Evolutionary conservation across 2,113 vertebrate species (phyloP), one percentile per base, ranked within the genome.

Genomic region (Oenanthe melanoleuca): DNA sequence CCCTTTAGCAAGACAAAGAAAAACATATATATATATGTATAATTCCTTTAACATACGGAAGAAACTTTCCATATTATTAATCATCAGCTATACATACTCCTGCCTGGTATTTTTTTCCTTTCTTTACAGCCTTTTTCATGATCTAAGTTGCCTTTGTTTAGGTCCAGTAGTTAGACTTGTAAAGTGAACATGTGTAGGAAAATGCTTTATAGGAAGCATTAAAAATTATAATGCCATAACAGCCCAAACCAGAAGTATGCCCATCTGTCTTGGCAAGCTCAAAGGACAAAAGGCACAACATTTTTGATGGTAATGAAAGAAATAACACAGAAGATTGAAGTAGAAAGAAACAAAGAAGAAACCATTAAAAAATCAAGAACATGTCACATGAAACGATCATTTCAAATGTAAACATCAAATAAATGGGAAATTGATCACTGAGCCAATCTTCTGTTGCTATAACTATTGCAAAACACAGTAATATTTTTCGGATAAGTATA

Each of bases 361-460:
- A 89, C 8, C 21, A 26, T 78, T 28, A 40, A 34, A 90, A 93
- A 88, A 45, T 88, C 42, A 64, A 33, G 37, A 34, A 34, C 34
- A 64, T 20, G 2, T 16, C 18, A 33, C 23, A 7, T 66, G 28
- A 57, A 88, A 73, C 1, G 12, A 95, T 45, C 2, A 81, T 60
- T 95, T 80, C 8, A 42, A 89, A 53, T 0, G 1, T 45, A 80
- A 94, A 80, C 26, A 72, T 40, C 21, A 69, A 73, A 71, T 60
- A 78, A 86, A 95, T 88, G 61, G 60, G 44, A 93, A 95, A 80
- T 80, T 59, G 61, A 77, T 93, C 47, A 88, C 33, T 63, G 66
- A 85, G 11, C 33, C 47, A 78, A 34, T 77, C 34, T 83, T 82
- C 73, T 80, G 25, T 60, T 94, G 57, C 40, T 87, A 77, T 44